A percentile compares a stretch with the other conserved stretches of the same genome.
phyloP scores from a whole-genome alignment of 2,888 invertebrate species.

The Platycheirus rosarum region DNA sequence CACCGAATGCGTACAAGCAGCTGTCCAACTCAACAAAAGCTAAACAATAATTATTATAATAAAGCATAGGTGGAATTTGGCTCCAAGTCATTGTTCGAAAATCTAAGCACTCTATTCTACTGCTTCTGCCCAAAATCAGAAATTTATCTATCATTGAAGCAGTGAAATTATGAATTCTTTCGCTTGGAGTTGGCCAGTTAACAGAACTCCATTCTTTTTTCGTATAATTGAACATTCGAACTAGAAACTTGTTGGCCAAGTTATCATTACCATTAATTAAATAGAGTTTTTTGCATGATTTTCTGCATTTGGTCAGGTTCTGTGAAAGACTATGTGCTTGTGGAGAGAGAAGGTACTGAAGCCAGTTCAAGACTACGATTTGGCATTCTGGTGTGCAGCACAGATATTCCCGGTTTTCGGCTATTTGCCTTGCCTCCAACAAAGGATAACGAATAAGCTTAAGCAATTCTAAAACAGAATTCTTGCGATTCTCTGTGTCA shows the following conservation, averaged over 20 bases:
- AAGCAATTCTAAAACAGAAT: not conserved
- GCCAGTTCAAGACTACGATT: conserved; percentile 24
- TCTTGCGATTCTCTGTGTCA: not conserved
- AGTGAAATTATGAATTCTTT: conserved; percentile 9
- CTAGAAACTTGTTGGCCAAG: no score
- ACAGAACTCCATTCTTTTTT: conserved; percentile 1
- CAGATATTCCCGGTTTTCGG: conserved; percentile 2
- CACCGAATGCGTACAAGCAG: conserved; percentile 7
- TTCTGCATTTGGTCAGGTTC: not conserved
- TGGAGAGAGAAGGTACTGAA: conserved; percentile 20
- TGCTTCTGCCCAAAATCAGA: conserved; percentile 20
- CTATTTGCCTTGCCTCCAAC: not conserved
- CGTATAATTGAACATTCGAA: conserved; percentile 22
- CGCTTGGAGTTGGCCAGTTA: conserved; percentile 14
- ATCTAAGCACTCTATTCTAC: conserved; percentile 11
- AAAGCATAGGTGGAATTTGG: not conserved
- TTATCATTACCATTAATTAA: conserved; percentile 12
- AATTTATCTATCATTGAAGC: conserved; percentile 16
- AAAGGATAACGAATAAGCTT: not conserved
- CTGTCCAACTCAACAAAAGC: conserved; percentile 7
- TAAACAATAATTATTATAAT: no score
- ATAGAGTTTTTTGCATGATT: conserved; percentile 13
- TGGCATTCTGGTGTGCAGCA: conserved; percentile 7
- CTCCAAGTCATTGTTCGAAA: conserved; percentile 5
- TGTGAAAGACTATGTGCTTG: conserved; percentile 10